These are phyloP conservation scores for Platysternon megacephalum DNA, from an alignment of 2,113 vertebrate genomes.

Conservation along the genomic window DNA sequence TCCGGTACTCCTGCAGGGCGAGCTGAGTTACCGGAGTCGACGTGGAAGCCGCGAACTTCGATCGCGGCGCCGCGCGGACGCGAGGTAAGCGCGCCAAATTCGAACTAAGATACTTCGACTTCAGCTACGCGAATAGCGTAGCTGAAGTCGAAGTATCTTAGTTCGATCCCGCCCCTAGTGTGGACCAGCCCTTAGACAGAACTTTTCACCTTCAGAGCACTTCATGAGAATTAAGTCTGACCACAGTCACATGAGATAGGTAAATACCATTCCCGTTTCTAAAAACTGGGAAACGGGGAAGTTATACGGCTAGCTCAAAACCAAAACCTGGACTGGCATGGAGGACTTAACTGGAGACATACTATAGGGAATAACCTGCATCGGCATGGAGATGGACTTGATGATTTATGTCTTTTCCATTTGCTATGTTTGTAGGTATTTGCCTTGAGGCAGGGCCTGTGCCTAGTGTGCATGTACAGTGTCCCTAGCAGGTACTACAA, in stretches of 20 bases:
- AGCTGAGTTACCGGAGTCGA: no score
- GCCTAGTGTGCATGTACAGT: not conserved
- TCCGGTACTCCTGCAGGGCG: no score
- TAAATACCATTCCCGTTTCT: slow-evolving; percentile 5
- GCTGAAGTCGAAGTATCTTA: no score
- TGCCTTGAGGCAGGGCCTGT: slow-evolving; percentile 4
- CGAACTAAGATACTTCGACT: no score
- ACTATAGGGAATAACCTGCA: not conserved
- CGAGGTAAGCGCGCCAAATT: no score
- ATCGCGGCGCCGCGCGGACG: no score
- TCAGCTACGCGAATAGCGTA: no score
- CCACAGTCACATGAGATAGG: not conserved
- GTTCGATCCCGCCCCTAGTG: no score
- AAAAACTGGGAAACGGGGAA: not conserved
- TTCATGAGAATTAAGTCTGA: slow-evolving; percentile 9
- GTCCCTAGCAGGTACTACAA: not conserved
- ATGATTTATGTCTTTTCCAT: not conserved
- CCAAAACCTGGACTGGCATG: slow-evolving; percentile 9
- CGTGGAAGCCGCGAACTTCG: no score
- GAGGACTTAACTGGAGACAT: slow-evolving; percentile 33
- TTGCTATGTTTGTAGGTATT: not conserved
- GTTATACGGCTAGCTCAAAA: slow-evolving; percentile 3
- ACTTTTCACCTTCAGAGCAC: not conserved
- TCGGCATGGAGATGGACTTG: slow-evolving; percentile 1
- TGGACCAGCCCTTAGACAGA: no score